phyloP scores from a whole-genome alignment of 2,888 invertebrate genomes.

The Ormyrus labotus region DNA sequence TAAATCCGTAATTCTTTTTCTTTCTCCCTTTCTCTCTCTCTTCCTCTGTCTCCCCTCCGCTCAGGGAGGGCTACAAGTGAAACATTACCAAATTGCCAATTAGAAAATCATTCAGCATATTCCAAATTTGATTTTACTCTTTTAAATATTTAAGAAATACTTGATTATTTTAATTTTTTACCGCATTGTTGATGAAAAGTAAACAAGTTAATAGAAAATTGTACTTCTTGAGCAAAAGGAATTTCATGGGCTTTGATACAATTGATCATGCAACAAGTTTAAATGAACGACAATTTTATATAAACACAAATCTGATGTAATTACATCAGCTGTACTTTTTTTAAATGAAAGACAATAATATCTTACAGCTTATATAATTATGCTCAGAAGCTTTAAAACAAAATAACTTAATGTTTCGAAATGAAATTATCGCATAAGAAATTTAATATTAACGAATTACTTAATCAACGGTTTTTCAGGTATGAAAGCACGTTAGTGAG shows the following conservation, averaged over 20 bases:
- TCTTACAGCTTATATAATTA: too few species aligned
- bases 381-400: too few species aligned
- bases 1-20: constrained; percentile 49
- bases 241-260: constrained; percentile 45
- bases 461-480: constrained; percentile 8
- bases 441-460: constrained; percentile 9
- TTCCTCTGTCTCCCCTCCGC: constrained; percentile 73
- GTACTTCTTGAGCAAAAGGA: constrained; percentile 20
- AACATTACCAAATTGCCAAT: constrained; percentile 75
- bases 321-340: not conserved
- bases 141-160: constrained; percentile 23
- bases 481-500: constrained; percentile 7
- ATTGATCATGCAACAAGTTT: constrained; percentile 47
- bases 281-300: constrained; percentile 30
- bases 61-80: constrained; percentile 76
- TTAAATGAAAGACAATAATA: not conserved
- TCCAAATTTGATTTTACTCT: constrained; percentile 50
- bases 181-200: constrained; percentile 4
- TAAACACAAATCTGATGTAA: not conserved
- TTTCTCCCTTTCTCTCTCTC: constrained; percentile 60
- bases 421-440: not conserved
- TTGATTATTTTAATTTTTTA: constrained; percentile 56
- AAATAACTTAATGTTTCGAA: too few species aligned
- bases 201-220: constrained; percentile 14
- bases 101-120: constrained; percentile 67